Conservation (phyloP, 2,888 invertebrate genomes). For the Torymus tubicola region DNA sequence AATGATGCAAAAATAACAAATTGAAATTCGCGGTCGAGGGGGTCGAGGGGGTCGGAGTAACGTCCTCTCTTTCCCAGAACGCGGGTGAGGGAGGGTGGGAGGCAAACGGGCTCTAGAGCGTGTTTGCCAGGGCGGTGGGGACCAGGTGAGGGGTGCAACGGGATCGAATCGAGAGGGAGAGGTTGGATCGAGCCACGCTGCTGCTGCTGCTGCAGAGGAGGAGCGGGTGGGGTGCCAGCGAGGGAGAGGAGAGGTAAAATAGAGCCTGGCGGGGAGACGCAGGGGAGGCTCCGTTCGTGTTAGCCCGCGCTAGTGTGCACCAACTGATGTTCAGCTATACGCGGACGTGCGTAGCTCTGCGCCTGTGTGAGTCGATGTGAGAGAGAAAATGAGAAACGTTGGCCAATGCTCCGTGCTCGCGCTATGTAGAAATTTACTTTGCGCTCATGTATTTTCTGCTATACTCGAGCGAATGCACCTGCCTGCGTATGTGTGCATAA, state of each 20-base stretch:
- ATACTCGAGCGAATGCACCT: not conserved
- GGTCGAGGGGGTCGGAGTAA: constrained; percentile 59
- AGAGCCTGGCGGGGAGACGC: constrained; percentile 16
- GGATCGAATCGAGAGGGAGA: not conserved
- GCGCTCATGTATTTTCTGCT: constrained; percentile 55
- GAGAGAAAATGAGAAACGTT: constrained; percentile 57
- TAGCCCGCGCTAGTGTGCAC: not conserved
- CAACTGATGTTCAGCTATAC: constrained; percentile 52
- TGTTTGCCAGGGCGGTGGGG: not conserved
- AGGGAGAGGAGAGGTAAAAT: constrained; percentile 1
- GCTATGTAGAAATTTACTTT: constrained; percentile 67
- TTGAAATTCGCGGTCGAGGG: constrained; percentile 70
- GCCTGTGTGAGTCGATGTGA: not conserved
- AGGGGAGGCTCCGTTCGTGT: constrained; percentile 24
- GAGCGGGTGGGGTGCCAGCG: too few species aligned
- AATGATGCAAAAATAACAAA: constrained; percentile 74
- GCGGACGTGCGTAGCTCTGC: constrained; percentile 8
- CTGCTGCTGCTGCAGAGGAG: not conserved
- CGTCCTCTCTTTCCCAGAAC: constrained; percentile 38
- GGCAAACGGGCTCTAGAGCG: not conserved
- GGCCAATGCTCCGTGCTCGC: constrained; percentile 65
- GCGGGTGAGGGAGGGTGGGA: constrained; percentile 8
- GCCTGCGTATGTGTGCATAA: not conserved
- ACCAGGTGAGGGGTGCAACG: not conserved
- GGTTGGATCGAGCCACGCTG: constrained; percentile 19